Evolutionary conservation across 2,888 invertebrate genomes (phyloP).

Genomic region (Anthophora plumipes): DNA sequence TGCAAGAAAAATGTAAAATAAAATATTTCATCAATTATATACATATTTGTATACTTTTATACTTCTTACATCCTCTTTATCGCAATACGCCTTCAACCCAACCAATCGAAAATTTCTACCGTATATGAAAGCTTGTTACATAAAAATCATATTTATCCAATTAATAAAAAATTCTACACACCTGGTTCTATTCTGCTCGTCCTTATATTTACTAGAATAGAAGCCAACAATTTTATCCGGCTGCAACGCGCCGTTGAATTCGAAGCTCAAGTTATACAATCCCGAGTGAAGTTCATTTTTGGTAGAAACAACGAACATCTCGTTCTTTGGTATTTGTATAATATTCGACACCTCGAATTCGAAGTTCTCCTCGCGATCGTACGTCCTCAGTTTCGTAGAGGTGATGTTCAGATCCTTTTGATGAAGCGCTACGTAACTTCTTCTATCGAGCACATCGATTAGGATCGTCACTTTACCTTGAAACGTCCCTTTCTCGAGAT

Average conservation of each 20-base stretch:
- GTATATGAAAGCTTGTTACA: too few species aligned
- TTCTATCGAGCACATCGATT: slow-evolving; percentile 84
- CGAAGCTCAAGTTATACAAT: slow-evolving; percentile 84
- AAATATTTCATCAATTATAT: too few species aligned
- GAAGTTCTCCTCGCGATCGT: slow-evolving; percentile 70
- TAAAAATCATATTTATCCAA: not conserved
- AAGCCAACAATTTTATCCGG: slow-evolving; percentile 87
- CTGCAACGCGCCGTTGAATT: slow-evolving; percentile 86
- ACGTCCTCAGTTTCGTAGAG: slow-evolving; percentile 82
- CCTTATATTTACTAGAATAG: slow-evolving; percentile 87
- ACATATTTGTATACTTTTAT: too few species aligned
- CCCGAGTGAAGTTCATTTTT: slow-evolving; percentile 77
- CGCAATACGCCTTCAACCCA: too few species aligned
- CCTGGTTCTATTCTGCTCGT: slow-evolving; percentile 79
- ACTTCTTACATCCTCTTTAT: too few species aligned
- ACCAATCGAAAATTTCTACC: too few species aligned
- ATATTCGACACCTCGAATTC: slow-evolving; percentile 73
- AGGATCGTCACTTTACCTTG: slow-evolving; percentile 87
- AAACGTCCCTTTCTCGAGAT: slow-evolving; percentile 87
- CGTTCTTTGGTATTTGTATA: slow-evolving; percentile 72
- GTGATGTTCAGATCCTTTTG: slow-evolving; percentile 85
- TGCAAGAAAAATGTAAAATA: too few species aligned
- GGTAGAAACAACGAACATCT: slow-evolving; percentile 77
- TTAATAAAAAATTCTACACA: slow-evolving; percentile 39
- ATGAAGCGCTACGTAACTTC: slow-evolving; percentile 85